These are phyloP conservation scores for Hipparchia sbordonii DNA, from an alignment of 2,888 invertebrate species.

Conservation along the genomic window DNA sequence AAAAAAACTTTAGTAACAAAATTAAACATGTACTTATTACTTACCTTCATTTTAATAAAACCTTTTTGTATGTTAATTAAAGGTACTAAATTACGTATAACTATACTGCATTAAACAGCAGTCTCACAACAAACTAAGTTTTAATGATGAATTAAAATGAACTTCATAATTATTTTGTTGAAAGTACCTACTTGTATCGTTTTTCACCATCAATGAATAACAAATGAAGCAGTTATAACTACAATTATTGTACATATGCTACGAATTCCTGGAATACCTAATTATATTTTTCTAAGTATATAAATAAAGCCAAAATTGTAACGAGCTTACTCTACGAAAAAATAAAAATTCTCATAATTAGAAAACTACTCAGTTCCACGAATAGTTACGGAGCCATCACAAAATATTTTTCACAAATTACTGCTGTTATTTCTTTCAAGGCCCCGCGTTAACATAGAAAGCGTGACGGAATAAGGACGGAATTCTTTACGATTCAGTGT, in stretches of 20 bases:
- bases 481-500: slow-evolving; percentile 25
- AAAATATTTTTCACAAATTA: slow-evolving; percentile 30
- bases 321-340: slow-evolving; percentile 11
- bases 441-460: slow-evolving; percentile 20
- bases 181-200: neutral
- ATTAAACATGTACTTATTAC: neutral
- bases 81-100: neutral
- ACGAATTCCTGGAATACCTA: neutral
- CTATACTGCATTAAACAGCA: neutral
- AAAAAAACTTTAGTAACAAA: neutral
- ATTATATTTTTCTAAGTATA: neutral
- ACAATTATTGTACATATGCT: neutral
- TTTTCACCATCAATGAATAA: neutral
- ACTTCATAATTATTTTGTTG: too few relatives aligned
- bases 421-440: slow-evolving; percentile 31
- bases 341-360: slow-evolving; percentile 27
- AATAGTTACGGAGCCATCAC: slow-evolving; percentile 20
- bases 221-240: neutral
- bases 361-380: slow-evolving; percentile 23
- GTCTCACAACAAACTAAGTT: neutral
- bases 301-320: slow-evolving; percentile 17
- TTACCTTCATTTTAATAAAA: neutral
- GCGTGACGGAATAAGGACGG: slow-evolving; percentile 27
- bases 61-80: neutral
- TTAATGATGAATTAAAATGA: neutral